A percentile compares a stretch with the other conserved stretches of the same genome.
phyloP scores from a whole-genome alignment of 1,140 invertebrate species.

The Brachionus koreanus region DNA sequence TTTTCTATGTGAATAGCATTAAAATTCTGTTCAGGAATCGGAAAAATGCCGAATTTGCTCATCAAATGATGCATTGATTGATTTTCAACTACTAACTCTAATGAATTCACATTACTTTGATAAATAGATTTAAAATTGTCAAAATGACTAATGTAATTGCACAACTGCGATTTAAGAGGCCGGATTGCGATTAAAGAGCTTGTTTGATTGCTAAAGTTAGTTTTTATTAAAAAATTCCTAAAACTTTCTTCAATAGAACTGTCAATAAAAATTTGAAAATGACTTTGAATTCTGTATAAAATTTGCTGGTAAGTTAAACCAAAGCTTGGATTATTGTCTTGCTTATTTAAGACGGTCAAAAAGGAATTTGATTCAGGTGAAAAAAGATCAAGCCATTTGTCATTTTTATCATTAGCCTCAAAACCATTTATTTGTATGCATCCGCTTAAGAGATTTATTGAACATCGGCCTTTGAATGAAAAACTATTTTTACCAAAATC shows the following conservation, averaged over 20 bases:
- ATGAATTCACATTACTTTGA: neutral
- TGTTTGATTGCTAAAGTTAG: neutral
- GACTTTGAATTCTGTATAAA: neutral
- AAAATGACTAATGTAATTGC: slow-evolving; percentile 36
- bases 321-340: neutral
- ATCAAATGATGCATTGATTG: neutral
- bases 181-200: neutral
- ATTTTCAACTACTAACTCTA: neutral
- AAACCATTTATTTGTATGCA: slow-evolving; percentile 26
- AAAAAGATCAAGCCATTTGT: slow-evolving; percentile 13
- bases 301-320: neutral
- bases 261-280: neutral
- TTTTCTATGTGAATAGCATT: neutral
- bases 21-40: neutral
- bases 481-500: slow-evolving; percentile 15
- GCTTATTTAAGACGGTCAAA: neutral
- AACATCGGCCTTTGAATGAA: slow-evolving; percentile 31
- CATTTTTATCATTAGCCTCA: neutral
- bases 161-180: slow-evolving; percentile 1
- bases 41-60: neutral
- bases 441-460: neutral
- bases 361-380: slow-evolving; percentile 28
- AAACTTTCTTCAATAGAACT: neutral
- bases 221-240: neutral
- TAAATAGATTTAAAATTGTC: slow-evolving; percentile 21